Base-by-base conservation (phyloP, 2,113 vertebrate species). In the Pseudorasbora parva region DNA sequence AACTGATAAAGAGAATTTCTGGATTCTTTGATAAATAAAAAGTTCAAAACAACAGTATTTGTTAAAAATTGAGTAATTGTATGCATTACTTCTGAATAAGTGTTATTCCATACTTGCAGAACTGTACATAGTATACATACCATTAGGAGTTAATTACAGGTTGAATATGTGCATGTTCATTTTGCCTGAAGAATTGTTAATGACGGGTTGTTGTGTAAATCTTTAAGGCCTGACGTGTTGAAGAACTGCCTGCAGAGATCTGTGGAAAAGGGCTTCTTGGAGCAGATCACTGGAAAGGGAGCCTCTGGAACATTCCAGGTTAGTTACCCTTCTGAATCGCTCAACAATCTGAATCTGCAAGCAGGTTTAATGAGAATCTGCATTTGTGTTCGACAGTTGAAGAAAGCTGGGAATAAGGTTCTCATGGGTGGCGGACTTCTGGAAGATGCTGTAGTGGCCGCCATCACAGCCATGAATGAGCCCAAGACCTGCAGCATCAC, bases 381-480 rank as follows among this genome's bases (percentile, higher is more conserved):
- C 15, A 8, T 74, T 59, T 62, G 47, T 59, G 9, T 54, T 75
- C 82, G 59, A 82, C 92, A 99, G 98, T 94, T 99, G 92, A 99
- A 98, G 92, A 97, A 95, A 37, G 94, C 94, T 64, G 96, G 96
- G 86, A 97, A 96, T 92, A 97, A 98, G 89, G 94, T 95, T 81
- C 94, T 96, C 86, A 94, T 97, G 89, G 95, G 95, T 82, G 96
- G 97, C 27, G 94, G 95, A 73, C 88, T 93, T 88, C 90, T 99
- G 92, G 98, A 99, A 87, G 97, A 98, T 0, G 98, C 97, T 79
- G 96, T 99, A 91, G 94, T 97, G 43, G 96, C 96, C 10, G 98
- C 98, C 81, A 98, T 99, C 88, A 97, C 95, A 30, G 98, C 98
- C 91, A 99, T 99, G 98, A 99, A 99, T 0, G 98, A 99, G 90